These are phyloP conservation scores for Diplodus sargus DNA, from an alignment of 2,797 vertebrate genomes.

Conservation along the genomic window DNA sequence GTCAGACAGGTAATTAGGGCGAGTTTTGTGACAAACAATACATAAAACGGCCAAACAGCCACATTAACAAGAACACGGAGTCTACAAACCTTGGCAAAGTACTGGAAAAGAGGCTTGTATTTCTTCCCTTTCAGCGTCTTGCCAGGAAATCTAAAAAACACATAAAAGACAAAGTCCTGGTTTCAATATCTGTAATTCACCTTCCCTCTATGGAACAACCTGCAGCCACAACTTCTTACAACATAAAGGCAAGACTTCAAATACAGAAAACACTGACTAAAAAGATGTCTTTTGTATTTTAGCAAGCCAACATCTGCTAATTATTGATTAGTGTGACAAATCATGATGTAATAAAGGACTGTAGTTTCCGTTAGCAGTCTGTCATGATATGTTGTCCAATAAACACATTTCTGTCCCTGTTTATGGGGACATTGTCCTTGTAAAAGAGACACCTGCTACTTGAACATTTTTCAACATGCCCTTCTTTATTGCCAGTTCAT, in stretches of 20 bases:
- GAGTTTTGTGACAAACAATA: constrained; percentile 31
- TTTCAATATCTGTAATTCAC: constrained; percentile 13
- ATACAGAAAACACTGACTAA: neutral
- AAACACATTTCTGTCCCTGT: neutral
- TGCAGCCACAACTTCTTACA: neutral
- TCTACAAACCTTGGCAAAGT: constrained; percentile 93
- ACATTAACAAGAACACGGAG: constrained; percentile 18
- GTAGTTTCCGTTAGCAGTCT: constrained; percentile 7
- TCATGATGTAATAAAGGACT: too few relatives aligned
- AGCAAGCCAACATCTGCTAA: neutral
- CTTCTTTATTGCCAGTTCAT: constrained; percentile 32
- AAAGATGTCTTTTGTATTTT: neutral
- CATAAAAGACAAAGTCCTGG: constrained; percentile 22
- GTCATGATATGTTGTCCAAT: constrained; percentile 15
- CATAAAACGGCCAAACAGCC: neutral
- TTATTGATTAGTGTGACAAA: too few relatives aligned
- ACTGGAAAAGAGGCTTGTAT: constrained; percentile 94
- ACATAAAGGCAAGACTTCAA: neutral
- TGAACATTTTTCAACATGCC: constrained; percentile 19
- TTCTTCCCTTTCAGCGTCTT: constrained; percentile 92
- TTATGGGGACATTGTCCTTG: constrained; percentile 16
- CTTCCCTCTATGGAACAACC: neutral
- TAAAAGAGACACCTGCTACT: neutral
- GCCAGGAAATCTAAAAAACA: constrained; percentile 91
- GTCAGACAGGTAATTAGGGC: constrained; percentile 34